phyloP scores from a whole-genome alignment of 2,797 vertebrate species.

The Poeciliopsis infans region DNA sequence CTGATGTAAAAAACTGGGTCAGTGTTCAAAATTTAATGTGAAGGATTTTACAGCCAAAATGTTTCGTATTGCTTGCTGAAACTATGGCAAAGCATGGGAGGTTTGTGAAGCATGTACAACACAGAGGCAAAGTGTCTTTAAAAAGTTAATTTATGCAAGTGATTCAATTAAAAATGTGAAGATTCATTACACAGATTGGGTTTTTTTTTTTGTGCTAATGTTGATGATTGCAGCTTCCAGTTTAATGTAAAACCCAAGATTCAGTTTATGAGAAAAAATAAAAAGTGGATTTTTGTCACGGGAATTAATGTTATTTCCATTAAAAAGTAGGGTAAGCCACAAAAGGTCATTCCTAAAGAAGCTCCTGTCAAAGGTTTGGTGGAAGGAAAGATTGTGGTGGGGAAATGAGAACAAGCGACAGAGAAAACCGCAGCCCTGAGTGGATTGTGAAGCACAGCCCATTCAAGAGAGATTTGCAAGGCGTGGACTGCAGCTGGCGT shows the following conservation, averaged over 20 bases:
- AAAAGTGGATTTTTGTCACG: background rate
- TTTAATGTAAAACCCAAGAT: background rate
- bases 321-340: background rate
- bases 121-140: background rate
- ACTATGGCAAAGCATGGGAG: slow-evolving; percentile 17
- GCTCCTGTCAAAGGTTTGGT: background rate
- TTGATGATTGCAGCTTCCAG: background rate
- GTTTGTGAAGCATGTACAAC: slow-evolving; percentile 3
- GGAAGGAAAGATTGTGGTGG: background rate
- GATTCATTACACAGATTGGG: background rate
- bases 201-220: slow-evolving; percentile 1
- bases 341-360: background rate
- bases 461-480: slow-evolving; percentile 1
- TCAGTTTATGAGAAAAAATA: background rate
- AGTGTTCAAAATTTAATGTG: slow-evolving; percentile 75
- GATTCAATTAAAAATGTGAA: background rate
- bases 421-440: background rate
- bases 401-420: background rate
- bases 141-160: background rate
- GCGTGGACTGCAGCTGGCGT: background rate
- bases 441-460: background rate
- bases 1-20: slow-evolving; percentile 65
- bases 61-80: slow-evolving; percentile 19
- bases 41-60: slow-evolving; percentile 48
- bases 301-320: background rate